phyloP scores from a whole-genome alignment of 2,888 invertebrate genomes.

The Lottia scabra region DNA sequence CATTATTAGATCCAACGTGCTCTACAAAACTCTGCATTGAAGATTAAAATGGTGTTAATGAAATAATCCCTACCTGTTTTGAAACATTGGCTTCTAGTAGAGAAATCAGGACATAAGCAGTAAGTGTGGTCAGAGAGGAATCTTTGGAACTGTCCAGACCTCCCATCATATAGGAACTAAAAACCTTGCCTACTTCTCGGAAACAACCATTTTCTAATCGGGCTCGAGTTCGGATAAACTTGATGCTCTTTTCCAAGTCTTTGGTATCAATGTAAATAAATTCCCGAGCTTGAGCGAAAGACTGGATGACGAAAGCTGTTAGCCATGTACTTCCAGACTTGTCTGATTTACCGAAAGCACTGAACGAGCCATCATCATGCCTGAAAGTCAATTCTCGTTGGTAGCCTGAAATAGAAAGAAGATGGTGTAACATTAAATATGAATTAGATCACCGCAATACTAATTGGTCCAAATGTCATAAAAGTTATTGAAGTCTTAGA shows the following conservation, averaged over 20 bases:
- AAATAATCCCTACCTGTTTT: conserved; percentile 39
- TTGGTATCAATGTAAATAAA: conserved; percentile 74
- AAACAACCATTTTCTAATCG: conserved; percentile 86
- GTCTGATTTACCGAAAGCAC: conserved; percentile 60
- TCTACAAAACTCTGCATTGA: too few relatives aligned
- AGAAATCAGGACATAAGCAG: conserved; percentile 63
- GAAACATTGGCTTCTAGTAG: conserved; percentile 55
- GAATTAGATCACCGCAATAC: too few relatives aligned
- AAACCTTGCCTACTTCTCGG: conserved; percentile 72
- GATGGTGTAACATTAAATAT: too few relatives aligned
- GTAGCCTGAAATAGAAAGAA: conserved; percentile 74
- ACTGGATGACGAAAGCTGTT: conserved; percentile 82
- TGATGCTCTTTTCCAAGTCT: conserved; percentile 50
- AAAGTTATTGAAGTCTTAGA: too few relatives aligned
- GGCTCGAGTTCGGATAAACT: conserved; percentile 63
- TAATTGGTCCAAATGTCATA: too few relatives aligned
- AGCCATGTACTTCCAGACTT: conserved; percentile 70
- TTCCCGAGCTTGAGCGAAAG: conserved; percentile 75
- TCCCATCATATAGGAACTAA: conserved; percentile 61
- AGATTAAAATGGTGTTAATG: too few relatives aligned
- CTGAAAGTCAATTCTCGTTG: conserved; percentile 91
- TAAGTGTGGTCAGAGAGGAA: conserved; percentile 44
- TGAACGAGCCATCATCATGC: conserved; percentile 69
- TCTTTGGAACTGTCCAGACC: conserved; percentile 43
- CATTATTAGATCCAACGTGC: too few relatives aligned